Evolutionary conservation across 2,888 invertebrate species (phyloP).

Genomic region (Lycocerus yunnanus): DNA sequence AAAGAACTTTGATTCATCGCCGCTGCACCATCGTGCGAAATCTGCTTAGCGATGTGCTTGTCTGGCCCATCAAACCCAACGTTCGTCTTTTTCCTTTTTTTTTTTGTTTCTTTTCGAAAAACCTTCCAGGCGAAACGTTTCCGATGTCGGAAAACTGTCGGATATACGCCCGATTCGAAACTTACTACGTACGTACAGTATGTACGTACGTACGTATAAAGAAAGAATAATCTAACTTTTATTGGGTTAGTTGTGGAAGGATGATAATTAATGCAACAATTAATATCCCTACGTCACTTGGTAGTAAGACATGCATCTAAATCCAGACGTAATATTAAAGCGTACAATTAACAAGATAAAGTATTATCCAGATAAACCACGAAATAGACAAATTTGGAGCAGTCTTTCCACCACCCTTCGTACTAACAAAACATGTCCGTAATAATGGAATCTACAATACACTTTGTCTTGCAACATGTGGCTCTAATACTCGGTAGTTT

Average conservation of each 20-base stretch:
- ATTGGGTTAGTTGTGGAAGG: neutral
- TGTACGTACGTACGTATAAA: too few species aligned
- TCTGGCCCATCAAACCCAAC: too few species aligned
- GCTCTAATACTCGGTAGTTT: constrained; percentile 46
- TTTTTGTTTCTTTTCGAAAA: too few species aligned
- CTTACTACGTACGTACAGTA: too few species aligned
- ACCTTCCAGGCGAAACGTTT: too few species aligned
- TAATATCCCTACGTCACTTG: constrained; percentile 11
- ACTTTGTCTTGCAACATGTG: constrained; percentile 54
- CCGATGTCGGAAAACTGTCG: too few species aligned
- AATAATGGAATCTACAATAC: constrained; percentile 50
- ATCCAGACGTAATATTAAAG: constrained; percentile 21
- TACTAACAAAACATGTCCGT: constrained; percentile 33
- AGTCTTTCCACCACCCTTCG: constrained; percentile 25
- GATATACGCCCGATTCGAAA: too few species aligned
- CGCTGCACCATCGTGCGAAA: neutral
- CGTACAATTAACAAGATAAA: constrained; percentile 29
- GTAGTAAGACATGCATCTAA: constrained; percentile 13
- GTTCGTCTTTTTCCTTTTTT: too few species aligned
- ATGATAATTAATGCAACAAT: constrained; percentile 2
- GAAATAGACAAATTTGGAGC: constrained; percentile 31
- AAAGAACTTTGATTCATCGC: neutral
- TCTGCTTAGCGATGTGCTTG: too few species aligned
- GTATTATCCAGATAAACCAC: constrained; percentile 31
- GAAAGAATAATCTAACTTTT: too few species aligned